Evolutionary conservation across 2,888 invertebrate genomes (phyloP), one percentile per base, ranked within the genome.

Genomic region (Ryuthela nishihirai): DNA sequence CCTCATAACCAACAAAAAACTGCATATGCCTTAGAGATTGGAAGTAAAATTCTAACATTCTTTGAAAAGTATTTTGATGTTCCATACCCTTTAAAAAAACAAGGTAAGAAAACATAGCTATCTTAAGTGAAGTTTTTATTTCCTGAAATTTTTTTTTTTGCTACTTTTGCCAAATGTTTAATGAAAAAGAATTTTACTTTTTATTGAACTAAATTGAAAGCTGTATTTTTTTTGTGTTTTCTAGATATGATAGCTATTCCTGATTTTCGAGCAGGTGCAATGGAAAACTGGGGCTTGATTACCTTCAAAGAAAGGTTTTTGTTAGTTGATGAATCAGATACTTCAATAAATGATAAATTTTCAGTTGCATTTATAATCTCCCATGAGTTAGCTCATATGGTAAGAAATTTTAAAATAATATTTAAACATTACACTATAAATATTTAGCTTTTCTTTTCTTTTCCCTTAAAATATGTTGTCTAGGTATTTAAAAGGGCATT

Each of bases 231-330:
- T 5, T 23, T 43, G 6, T 32, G n/a, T 42, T n/a, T 15, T 78
- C 77, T 92, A 72, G 89, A 90, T 74, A 83, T 89, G 82, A 85
- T 85, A 61, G 89, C 87, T 0, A 87, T 92, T 67, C 90, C 91
- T 0, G 90, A 91, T 74, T 91, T 89, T 72, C 83, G 85, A 0
- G 95, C 95, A 1, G 87, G 88, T 0, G 95, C 95, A 0, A 97
- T 97, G 83, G 97, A 97, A 73, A 87, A 95, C 77, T 91, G 97
- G 97, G 88, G 88, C 2, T 77, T 98, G 36, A 87, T 98, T 3
- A 95, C 94, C 0, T 98, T 85, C 74, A 80, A 92, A 58, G 93
- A 95, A 76, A 70, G 69, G 2, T 69, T 70, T 38, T 79, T 98
- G 59, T 79, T 98, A 0, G 88, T 85, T 20, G 77, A 79, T 64